phyloP scores from a whole-genome alignment of 2,113 vertebrate species.

The Scolopax mira region DNA sequence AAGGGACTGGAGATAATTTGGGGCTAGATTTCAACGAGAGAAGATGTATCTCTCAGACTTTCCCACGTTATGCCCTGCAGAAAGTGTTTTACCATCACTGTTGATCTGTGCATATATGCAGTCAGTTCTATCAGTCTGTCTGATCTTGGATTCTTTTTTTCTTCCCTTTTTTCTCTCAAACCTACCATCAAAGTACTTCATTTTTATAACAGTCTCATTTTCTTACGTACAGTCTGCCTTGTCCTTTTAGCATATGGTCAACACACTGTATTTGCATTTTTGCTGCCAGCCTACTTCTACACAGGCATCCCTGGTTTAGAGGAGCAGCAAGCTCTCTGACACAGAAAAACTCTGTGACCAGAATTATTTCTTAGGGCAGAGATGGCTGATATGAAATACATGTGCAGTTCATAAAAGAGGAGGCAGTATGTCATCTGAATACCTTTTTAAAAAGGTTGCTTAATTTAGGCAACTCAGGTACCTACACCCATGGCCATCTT shows the following conservation, averaged over 20 bases:
- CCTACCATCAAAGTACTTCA: not conserved
- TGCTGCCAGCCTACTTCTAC: not conserved
- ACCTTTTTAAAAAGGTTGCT: not conserved
- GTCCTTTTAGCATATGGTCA: not conserved
- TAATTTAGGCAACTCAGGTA: not conserved
- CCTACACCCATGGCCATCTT: not conserved
- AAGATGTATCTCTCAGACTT: constrained; percentile 30
- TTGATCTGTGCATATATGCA: not conserved
- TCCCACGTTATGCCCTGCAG: constrained; percentile 14
- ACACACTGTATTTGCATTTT: not conserved
- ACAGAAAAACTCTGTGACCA: not conserved
- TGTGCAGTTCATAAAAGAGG: not conserved
- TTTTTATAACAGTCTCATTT: not conserved
- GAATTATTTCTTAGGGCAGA: not conserved
- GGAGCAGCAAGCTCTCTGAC: not conserved
- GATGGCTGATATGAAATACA: not conserved
- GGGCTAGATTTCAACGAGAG: not conserved
- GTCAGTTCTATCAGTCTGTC: not conserved
- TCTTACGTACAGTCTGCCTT: not conserved
- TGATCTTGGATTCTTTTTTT: not conserved
- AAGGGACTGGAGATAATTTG: constrained; percentile 33
- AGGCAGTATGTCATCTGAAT: not conserved
- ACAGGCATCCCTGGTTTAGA: not conserved
- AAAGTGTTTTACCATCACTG: not conserved
- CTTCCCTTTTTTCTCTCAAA: not conserved